These are phyloP conservation scores for Corythornis vintsioides DNA, from an alignment of 2,113 vertebrate genomes.

Conservation along the genomic window DNA sequence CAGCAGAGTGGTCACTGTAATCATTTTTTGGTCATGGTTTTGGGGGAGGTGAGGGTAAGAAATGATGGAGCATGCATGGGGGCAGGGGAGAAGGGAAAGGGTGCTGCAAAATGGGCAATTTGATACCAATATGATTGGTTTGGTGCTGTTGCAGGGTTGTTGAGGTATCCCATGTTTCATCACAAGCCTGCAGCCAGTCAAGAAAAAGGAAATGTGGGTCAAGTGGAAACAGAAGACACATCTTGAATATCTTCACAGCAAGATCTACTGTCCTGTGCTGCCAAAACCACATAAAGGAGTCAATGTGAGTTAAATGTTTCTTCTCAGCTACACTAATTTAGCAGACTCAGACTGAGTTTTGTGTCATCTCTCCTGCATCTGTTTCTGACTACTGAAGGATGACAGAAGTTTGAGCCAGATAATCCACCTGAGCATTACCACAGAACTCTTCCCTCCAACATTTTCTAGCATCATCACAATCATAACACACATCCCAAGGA, in stretches of 20 bases:
- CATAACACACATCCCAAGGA: background rate
- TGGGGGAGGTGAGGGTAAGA: background rate
- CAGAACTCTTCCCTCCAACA: background rate
- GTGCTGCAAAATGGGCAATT: background rate
- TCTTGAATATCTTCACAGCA: background rate
- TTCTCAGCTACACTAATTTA: background rate
- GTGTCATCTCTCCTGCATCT: background rate
- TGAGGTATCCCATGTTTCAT: background rate
- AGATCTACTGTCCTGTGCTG: background rate
- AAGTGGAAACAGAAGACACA: background rate
- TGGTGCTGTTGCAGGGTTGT: background rate
- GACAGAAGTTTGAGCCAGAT: background rate
- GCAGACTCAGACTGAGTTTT: background rate
- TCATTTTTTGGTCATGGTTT: background rate
- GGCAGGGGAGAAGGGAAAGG: background rate
- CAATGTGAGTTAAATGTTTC: background rate
- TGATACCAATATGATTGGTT: background rate
- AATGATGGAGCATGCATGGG: accelerated
- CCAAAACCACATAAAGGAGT: background rate
- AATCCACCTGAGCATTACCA: background rate
- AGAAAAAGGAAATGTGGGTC: background rate
- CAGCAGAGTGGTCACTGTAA: background rate
- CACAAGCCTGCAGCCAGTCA: background rate
- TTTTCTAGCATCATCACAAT: background rate
- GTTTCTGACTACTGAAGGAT: background rate